phyloP scores from a whole-genome alignment of 2,888 invertebrate genomes.

The Drosophila meridionalis region DNA sequence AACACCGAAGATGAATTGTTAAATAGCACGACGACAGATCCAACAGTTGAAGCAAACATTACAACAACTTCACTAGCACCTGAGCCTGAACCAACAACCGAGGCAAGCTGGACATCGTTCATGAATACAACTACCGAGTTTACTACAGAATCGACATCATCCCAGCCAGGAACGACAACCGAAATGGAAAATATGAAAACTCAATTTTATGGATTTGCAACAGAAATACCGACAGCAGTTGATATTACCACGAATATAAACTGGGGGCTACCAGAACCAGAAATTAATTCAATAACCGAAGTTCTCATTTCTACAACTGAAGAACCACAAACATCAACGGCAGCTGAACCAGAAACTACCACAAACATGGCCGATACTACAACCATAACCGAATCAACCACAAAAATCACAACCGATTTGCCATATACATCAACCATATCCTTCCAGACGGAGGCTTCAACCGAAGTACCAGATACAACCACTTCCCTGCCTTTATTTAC shows the following conservation, averaged over 20 bases:
- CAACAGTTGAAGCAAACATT: not conserved
- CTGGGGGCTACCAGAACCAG: not conserved
- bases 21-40: not conserved
- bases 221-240: not conserved
- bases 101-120: not conserved
- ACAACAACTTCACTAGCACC: not conserved
- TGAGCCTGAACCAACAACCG: constrained; percentile 11
- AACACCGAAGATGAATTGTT: not conserved
- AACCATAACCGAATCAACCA: not conserved
- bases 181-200: not conserved
- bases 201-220: not conserved
- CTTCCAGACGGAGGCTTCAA: not conserved
- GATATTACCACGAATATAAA: not conserved
- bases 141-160: not conserved
- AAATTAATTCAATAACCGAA: constrained; percentile 3
- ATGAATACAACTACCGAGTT: not conserved
- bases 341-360: not conserved
- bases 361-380: constrained; percentile 8
- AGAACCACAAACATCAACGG: constrained; percentile 1
- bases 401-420: constrained; percentile 1
- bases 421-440: not conserved
- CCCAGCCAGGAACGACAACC: not conserved
- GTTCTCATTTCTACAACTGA: not conserved
- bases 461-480: not conserved
- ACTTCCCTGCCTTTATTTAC: not conserved